These are phyloP conservation scores for Tenthredo distinguenda DNA, from an alignment of 2,888 invertebrate species.

Conservation along the genomic window DNA sequence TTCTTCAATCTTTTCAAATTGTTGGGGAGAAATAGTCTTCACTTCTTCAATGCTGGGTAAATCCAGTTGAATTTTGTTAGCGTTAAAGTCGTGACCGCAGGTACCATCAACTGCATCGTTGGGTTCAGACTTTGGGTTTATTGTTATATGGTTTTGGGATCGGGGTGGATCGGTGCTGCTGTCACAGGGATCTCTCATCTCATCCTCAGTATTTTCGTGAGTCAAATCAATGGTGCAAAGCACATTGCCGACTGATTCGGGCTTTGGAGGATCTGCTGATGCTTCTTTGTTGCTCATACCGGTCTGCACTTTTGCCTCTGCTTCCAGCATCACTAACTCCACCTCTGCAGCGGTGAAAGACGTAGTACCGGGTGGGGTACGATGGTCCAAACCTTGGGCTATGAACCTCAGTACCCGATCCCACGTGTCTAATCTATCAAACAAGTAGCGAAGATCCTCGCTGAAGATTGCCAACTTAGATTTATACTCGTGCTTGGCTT, in stretches of 20 bases:
- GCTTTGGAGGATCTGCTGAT: not conserved
- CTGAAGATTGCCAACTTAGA: not conserved
- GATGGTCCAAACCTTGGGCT: not conserved
- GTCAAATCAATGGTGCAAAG: conserved; percentile 21
- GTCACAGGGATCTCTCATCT: not conserved
- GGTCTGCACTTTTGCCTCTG: not conserved
- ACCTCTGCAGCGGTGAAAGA: not conserved
- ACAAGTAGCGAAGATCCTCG: not conserved
- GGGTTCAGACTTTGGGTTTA: not conserved
- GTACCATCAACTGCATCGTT: not conserved
- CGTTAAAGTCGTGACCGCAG: not conserved
- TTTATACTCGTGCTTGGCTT: conserved; percentile 30
- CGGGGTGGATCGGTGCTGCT: not conserved
- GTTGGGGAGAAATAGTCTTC: not conserved
- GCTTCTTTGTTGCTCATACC: not conserved
- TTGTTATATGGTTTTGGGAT: not conserved
- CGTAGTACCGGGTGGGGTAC: not conserved
- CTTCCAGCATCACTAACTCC: not conserved
- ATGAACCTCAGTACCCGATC: not conserved
- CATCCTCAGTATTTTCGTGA: not conserved
- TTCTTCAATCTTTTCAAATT: conserved; percentile 10
- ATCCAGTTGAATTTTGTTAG: not conserved
- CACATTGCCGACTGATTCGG: not conserved
- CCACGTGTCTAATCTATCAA: not conserved
- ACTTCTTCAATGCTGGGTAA: conserved; percentile 33